Percentiles rank a stretch among this genome's conserved stretches.
These are phyloP conservation scores for Eupithecia subumbrata DNA, from an alignment of 2,888 invertebrate species.

Conservation along the genomic window DNA sequence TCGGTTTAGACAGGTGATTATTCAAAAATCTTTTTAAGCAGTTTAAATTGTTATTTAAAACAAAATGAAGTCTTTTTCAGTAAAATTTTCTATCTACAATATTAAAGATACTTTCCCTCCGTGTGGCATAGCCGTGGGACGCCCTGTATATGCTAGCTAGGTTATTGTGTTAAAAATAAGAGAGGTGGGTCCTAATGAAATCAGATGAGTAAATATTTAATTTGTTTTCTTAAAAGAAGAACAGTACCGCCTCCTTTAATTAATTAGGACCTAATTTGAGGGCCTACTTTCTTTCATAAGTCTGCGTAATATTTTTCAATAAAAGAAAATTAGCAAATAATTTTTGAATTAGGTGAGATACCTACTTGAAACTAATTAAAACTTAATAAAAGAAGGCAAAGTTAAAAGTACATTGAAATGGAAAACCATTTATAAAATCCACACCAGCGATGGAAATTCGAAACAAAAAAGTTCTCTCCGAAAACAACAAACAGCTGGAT, in stretches of 20 bases:
- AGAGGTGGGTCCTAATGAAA: background rate
- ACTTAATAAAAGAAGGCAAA: constrained; percentile 21
- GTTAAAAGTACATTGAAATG: constrained; percentile 24
- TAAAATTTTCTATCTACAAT: too few species aligned
- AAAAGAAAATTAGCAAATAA: background rate
- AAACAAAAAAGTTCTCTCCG: constrained; percentile 47
- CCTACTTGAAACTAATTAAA: constrained; percentile 23
- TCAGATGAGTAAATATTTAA: background rate
- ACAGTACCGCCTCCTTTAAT: background rate
- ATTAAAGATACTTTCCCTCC: too few species aligned
- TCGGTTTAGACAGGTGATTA: too few species aligned
- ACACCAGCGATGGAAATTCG: constrained; percentile 39
- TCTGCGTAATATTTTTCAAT: constrained; percentile 1
- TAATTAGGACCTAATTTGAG: constrained; percentile 2
- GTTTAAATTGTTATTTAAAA: too few species aligned
- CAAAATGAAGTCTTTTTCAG: too few species aligned
- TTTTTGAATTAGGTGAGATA: background rate
- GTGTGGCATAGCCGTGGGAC: too few species aligned
- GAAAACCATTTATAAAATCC: constrained; percentile 35
- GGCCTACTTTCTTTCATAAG: constrained; percentile 16
- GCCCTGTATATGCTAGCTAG: background rate
- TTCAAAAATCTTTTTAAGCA: too few species aligned
- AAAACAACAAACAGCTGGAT: constrained; percentile 49
- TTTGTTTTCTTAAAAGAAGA: background rate
- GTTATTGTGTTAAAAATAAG: background rate